A percentile compares a stretch with the other conserved stretches of the same genome.
These are phyloP conservation scores for Monodelphis domestica DNA, from an alignment of 2,797 vertebrate species.

Conservation along the genomic window DNA sequence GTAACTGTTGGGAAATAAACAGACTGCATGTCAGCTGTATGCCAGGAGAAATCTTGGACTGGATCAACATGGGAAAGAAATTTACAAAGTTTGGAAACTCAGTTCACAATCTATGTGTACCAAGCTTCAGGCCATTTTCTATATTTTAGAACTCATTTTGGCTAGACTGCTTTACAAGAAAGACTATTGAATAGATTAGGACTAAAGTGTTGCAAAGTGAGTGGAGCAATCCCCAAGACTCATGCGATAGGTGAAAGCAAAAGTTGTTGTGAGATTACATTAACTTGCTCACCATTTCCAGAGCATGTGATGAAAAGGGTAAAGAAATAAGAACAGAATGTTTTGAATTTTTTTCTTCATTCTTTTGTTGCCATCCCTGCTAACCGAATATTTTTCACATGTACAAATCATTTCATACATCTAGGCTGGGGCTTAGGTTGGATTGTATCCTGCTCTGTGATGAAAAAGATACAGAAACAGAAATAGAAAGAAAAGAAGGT, in stretches of 20 bases:
- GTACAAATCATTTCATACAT: not conserved
- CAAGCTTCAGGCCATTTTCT: slow-evolving; percentile 36
- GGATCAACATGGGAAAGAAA: slow-evolving; percentile 33
- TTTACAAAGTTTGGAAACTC: slow-evolving; percentile 37
- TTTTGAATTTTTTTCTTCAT: not conserved
- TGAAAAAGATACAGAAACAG: not conserved
- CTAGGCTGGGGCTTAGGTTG: not conserved
- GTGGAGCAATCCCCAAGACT: not conserved
- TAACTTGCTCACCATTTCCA: not conserved
- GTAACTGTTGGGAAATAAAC: not conserved
- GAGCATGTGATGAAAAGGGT: not conserved
- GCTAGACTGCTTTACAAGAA: slow-evolving; percentile 43
- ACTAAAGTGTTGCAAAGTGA: not conserved
- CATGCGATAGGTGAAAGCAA: not conserved
- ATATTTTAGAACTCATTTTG: slow-evolving; percentile 57
- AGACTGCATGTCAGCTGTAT: slow-evolving; percentile 29
- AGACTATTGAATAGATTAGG: slow-evolving; percentile 10
- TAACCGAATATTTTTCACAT: not conserved
- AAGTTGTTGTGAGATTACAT: not conserved
- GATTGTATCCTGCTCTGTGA: not conserved
- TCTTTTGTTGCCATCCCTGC: not conserved
- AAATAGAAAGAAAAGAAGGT: not conserved
- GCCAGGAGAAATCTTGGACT: slow-evolving; percentile 14
- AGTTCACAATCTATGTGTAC: not conserved
- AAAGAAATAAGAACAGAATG: not conserved